Evolutionary conservation across 2,797 vertebrate species (phyloP).

Genomic region (Lepus oiostolus): DNA sequence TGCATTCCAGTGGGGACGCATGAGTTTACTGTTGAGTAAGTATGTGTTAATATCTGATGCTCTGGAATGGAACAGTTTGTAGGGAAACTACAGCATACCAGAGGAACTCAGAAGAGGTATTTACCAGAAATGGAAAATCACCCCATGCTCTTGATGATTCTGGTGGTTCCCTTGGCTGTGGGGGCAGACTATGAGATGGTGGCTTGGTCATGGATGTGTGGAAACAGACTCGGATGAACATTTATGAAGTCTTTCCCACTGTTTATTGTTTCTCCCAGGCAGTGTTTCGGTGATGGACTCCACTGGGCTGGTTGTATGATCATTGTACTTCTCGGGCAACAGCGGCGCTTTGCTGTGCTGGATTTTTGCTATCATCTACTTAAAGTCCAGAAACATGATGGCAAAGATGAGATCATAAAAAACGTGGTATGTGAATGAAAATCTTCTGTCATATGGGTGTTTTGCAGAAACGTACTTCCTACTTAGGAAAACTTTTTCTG

Average conservation of each 20-base stretch:
- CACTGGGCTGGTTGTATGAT: slow-evolving; percentile 99
- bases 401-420: slow-evolving; percentile 99
- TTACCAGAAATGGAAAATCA: not conserved
- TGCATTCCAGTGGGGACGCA: slow-evolving; percentile 98
- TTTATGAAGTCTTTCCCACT: too few species aligned
- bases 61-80: not conserved
- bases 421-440: slow-evolving; percentile 94
- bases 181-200: not conserved
- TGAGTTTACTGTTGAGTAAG: slow-evolving; percentile 99
- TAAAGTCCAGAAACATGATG: slow-evolving; percentile 98
- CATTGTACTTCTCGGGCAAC: slow-evolving; percentile 96
- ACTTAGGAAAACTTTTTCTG: not conserved
- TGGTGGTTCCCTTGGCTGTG: not conserved
- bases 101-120: not conserved
- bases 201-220: not conserved
- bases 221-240: not conserved
- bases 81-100: not conserved
- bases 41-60: slow-evolving; percentile 61
- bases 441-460: too few species aligned
- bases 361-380: slow-evolving; percentile 99
- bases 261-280: slow-evolving; percentile 87
- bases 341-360: slow-evolving; percentile 96
- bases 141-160: not conserved
- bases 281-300: slow-evolving; percentile 98
- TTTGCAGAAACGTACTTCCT: not conserved